These are phyloP conservation scores for human DNA, from an alignment of 2,113 vertebrate species.

Conservation along the genomic window DNA sequence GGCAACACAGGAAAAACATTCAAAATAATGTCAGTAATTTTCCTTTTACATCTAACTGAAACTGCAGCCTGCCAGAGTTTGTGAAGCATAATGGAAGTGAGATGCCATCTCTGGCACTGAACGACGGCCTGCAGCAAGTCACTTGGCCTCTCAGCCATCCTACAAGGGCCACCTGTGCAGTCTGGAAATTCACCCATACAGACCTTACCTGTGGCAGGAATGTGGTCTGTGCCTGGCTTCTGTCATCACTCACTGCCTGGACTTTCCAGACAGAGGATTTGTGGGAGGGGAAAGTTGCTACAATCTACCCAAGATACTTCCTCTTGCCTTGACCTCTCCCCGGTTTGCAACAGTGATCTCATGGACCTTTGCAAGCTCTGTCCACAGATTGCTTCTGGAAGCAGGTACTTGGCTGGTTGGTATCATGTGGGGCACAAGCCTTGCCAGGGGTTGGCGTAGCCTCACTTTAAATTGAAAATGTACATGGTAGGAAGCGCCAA, in stretches of 20 bases:
- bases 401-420: background rate
- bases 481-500: background rate
- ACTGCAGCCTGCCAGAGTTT: background rate
- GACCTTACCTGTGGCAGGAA: background rate
- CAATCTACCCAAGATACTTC: background rate
- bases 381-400: background rate
- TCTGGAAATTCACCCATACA: background rate
- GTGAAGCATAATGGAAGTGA: fast-evolving
- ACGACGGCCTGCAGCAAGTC: fast-evolving
- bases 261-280: background rate
- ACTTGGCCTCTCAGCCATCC: background rate
- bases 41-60: background rate
- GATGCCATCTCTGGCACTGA: background rate
- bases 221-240: background rate
- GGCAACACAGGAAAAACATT: too few relatives aligned
- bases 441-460: fast-evolving
- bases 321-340: background rate
- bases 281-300: background rate
- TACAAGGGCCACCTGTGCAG: background rate
- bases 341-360: fast-evolving
- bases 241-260: background rate
- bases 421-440: background rate
- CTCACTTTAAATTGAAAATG: background rate
- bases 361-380: background rate
- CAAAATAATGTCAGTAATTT: background rate